Conservation (phyloP, 2,113 vertebrate species). For the Mobula birostris region DNA sequence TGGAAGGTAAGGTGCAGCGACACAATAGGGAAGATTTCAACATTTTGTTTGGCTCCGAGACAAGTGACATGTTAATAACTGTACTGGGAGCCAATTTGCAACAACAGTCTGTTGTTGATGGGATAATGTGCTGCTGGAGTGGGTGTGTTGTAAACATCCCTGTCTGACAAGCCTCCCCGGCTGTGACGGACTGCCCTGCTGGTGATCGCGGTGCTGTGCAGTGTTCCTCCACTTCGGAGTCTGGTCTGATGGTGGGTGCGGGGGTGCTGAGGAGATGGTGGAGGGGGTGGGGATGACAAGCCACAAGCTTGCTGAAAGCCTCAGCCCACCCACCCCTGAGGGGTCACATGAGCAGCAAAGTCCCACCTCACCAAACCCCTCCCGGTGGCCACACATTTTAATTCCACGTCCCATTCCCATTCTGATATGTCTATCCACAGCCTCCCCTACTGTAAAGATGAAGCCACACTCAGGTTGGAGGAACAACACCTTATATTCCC, state of each 20-base stretch:
- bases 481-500: no score
- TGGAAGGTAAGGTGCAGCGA: not conserved
- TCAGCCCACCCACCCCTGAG: not conserved
- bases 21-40: not conserved
- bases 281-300: no score
- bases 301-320: not conserved
- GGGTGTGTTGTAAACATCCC: slow-evolving; percentile 1
- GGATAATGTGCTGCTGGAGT: not conserved
- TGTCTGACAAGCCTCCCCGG: not conserved
- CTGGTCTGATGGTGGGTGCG: no score
- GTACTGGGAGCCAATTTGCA: not conserved
- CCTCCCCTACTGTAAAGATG: no score
- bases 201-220: not conserved
- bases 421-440: no score
- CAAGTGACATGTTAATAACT: slow-evolving; percentile 6
- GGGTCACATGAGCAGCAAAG: no score
- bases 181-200: not conserved
- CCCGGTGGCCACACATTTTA: no score
- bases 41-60: not conserved
- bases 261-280: no score
- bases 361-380: not conserved
- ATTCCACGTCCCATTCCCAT: no score
- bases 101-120: not conserved
- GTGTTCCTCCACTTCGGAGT: no score
- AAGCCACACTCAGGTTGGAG: no score